Evolutionary conservation across 2,113 vertebrate species (phyloP).

Genomic region (Felis catus): DNA sequence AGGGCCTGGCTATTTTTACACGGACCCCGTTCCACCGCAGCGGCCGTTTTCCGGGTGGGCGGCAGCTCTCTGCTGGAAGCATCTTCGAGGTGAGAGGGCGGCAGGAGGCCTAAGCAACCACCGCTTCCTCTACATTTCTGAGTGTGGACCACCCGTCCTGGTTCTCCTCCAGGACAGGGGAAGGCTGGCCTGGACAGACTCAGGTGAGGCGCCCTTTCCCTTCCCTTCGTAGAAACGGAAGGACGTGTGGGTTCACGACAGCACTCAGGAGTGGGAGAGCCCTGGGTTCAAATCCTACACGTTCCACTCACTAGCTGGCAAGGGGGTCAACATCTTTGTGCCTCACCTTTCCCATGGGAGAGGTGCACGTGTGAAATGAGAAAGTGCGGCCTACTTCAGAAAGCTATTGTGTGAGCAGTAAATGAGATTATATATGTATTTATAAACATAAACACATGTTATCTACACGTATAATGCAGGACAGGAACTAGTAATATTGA

Average conservation of each 20-base stretch:
- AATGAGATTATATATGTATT: neutral
- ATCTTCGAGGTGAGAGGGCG: neutral
- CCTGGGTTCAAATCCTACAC: neutral
- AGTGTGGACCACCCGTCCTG: neutral
- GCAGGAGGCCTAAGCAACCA: neutral
- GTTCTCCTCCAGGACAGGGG: neutral
- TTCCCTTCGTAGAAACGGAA: neutral
- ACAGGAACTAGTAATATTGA: neutral
- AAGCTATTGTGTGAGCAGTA: neutral
- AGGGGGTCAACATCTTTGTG: neutral
- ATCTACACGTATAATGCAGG: neutral
- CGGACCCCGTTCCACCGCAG: neutral
- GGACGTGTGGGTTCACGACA: neutral
- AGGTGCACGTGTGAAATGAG: neutral
- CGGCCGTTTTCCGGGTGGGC: neutral
- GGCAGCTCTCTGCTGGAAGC: neutral
- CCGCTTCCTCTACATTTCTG: conserved; percentile 21
- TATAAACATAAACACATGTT: neutral
- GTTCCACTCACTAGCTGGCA: neutral
- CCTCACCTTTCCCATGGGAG: neutral
- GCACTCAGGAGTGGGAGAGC: neutral
- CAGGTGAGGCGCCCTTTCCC: neutral
- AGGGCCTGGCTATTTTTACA: neutral
- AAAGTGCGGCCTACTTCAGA: neutral
- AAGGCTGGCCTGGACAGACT: neutral